Percentiles rank a stretch among this genome's conserved stretches.
These are phyloP conservation scores for Enteromius fasciolatus DNA, from an alignment of 2,797 vertebrate species.

Conservation along the genomic window DNA sequence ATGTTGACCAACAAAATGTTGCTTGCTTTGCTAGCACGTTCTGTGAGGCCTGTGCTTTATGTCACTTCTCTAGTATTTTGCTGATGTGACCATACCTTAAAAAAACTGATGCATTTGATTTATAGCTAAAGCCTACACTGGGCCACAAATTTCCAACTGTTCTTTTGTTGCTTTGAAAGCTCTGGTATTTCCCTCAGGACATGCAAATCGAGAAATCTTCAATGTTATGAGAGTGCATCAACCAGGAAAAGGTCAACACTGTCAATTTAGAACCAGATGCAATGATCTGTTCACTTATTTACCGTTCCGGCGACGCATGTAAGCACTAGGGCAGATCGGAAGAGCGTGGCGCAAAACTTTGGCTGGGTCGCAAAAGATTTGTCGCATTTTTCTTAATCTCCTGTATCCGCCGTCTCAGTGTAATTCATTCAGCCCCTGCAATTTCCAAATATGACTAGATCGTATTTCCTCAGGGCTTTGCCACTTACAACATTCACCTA, in stretches of 20 bases:
- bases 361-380: slow-evolving; percentile 16
- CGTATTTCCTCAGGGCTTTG: slow-evolving; percentile 41
- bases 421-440: slow-evolving; percentile 29
- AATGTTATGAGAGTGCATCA: slow-evolving; percentile 28
- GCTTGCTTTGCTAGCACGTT: neutral
- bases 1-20: neutral
- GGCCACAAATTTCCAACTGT: neutral
- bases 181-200: slow-evolving; percentile 26
- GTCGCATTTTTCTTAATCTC: slow-evolving; percentile 32
- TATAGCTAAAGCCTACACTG: slow-evolving; percentile 2
- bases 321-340: neutral
- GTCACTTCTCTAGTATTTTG: neutral
- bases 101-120: neutral
- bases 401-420: slow-evolving; percentile 14
- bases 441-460: slow-evolving; percentile 42
- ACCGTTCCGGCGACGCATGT: neutral
- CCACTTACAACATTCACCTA: slow-evolving; percentile 39
- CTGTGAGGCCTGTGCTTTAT: neutral
- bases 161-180: slow-evolving; percentile 6
- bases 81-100: neutral
- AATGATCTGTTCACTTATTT: slow-evolving; percentile 42
- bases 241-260: slow-evolving; percentile 39
- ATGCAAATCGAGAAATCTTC: slow-evolving; percentile 27
- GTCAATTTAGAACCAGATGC: slow-evolving; percentile 24
- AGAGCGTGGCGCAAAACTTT: slow-evolving; percentile 3